A percentile compares a stretch with the other conserved stretches of the same genome.
phyloP scores from a whole-genome alignment of 2,113 vertebrate species.

The Pyxicephalus adspersus region DNA sequence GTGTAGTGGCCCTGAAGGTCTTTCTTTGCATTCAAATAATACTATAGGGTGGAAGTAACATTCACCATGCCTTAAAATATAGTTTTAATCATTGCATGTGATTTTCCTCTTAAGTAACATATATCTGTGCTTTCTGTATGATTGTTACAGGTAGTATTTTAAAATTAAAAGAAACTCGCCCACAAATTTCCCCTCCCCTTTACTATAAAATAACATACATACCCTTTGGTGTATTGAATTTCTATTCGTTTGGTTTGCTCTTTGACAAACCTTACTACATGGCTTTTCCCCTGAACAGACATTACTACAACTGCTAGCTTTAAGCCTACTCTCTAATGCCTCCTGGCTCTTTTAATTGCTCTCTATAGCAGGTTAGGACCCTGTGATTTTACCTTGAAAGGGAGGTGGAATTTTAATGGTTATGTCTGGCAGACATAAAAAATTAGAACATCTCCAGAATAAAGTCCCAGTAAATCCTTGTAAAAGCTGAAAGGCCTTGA shows the following conservation, averaged over 20 bases:
- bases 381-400: conserved; percentile 5
- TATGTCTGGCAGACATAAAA: not conserved
- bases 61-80: not conserved
- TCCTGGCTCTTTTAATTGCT: not conserved
- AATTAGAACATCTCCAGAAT: not conserved
- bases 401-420: not conserved
- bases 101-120: not conserved
- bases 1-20: too few species aligned
- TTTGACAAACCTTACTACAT: not conserved
- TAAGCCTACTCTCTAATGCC: not conserved
- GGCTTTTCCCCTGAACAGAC: not conserved
- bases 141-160: conserved; percentile 28
- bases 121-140: not conserved
- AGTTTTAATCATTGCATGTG: not conserved
- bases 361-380: not conserved
- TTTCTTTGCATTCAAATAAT: not conserved
- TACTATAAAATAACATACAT: conserved; percentile 3
- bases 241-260: not conserved
- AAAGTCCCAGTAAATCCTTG: conserved; percentile 15
- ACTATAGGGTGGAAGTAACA: not conserved
- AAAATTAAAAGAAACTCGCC: not conserved
- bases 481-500: conserved; percentile 1
- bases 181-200: not conserved
- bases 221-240: not conserved
- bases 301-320: conserved; percentile 16